Base-by-base conservation (phyloP, 1,140 invertebrate species). In the Lepidurus packardi region DNA sequence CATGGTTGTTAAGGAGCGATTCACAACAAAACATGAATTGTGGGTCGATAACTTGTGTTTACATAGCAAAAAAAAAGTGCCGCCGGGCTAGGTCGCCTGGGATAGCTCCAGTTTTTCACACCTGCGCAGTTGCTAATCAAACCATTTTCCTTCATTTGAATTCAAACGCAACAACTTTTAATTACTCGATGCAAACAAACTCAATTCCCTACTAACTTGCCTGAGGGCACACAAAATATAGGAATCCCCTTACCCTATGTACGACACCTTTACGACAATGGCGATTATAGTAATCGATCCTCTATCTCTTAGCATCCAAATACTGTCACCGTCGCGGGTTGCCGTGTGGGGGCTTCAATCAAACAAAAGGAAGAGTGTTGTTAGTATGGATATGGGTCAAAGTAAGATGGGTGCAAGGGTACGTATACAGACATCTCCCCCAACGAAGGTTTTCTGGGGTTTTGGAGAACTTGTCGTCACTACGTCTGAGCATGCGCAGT, bases 371-470 rank as follows among this genome's bases (percentile, higher is more conserved):
- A 13, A 13, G 21, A 65, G 53, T 21, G 53, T 21, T 21, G 53
- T 65, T 21, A 65, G 53, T 65, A 65, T 65, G 53, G 53, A 65
- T 65, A 65, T 65, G 53, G 53, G 53, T 65, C 53, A 65, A 65
- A 65, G 53, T 65, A 65, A 65, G 21, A n/a, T n/a, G 53, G 53
- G 53, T 65, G 53, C 53, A 65, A 65, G 53, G 53, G 53, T 65
- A 65, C 53, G 53, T 65, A 65, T 21, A 16, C 21, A 65, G 16
- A 65, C 6, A 65, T 9, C 53, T 65, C 13, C 53, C 21, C 21
- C 13, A 65, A 13, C 6, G 8, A n/a, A n/a, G 53, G 53, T 65
- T 65, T 13, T 13, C 16, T 21, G 53, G 16, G 21, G 53, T 47
- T 10, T 34, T 47, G 3, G 4, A 47, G 53, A 16, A 65, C 8